phyloP scores from a whole-genome alignment of 2,888 invertebrate species.

The Cacoxenus indagator region DNA sequence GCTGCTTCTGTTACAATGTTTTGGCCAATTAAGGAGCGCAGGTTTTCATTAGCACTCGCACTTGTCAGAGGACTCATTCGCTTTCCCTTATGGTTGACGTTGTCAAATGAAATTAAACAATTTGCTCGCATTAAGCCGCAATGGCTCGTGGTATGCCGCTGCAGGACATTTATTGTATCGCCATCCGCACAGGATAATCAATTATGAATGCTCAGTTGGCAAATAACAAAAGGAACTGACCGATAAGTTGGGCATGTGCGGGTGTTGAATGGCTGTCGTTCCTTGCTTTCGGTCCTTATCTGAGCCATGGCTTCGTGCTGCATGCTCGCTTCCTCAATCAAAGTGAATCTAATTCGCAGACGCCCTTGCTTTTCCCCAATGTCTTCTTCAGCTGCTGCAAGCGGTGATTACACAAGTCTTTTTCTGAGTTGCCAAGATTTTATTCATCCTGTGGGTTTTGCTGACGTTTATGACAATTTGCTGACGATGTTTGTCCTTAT shows the following conservation, averaged over 20 bases:
- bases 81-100: neutral
- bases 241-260: neutral
- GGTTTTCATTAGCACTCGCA: too few species aligned
- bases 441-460: neutral
- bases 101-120: slow-evolving; percentile 39
- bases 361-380: neutral
- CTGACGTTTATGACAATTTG: neutral
- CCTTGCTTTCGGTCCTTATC: too few species aligned
- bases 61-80: neutral
- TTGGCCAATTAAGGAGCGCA: neutral
- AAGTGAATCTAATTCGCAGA: neutral
- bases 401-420: neutral
- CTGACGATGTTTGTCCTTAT: neutral
- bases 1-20: neutral
- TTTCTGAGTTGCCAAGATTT: neutral
- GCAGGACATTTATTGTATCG: neutral
- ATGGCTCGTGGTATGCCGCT: slow-evolving; percentile 20
- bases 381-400: neutral
- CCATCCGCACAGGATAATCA: slow-evolving; percentile 50
- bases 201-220: slow-evolving; percentile 46
- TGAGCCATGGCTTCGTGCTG: too few species aligned
- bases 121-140: slow-evolving; percentile 41
- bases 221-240: too few species aligned
- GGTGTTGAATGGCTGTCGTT: too few species aligned
- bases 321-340: too few species aligned